A percentile compares a stretch with the other conserved stretches of the same genome.
Evolutionary conservation across 2,113 vertebrate genomes (phyloP).

Genomic region (Campylorhamphus procurvoides): DNA sequence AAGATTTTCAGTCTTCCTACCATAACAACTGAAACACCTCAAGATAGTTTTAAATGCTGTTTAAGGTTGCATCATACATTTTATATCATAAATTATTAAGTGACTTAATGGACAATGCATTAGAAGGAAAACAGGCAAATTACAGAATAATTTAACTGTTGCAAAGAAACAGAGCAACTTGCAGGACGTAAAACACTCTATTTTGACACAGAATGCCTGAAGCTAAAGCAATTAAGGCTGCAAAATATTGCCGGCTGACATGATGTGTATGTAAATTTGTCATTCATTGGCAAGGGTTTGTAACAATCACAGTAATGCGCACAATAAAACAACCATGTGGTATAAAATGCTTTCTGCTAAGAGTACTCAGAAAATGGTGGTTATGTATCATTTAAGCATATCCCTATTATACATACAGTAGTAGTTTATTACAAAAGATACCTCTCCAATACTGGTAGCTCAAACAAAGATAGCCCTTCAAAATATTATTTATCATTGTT

Average conservation of each 20-base stretch:
- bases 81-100: conserved; percentile 81
- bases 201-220: conserved; percentile 82
- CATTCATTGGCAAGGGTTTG: conserved; percentile 84
- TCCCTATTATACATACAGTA: conserved; percentile 48
- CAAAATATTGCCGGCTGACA: conserved; percentile 86
- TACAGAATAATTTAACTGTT: conserved; percentile 85
- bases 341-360: conserved; percentile 73
- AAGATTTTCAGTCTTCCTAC: conserved; percentile 27
- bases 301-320: conserved; percentile 76
- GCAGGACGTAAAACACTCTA: conserved; percentile 82
- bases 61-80: conserved; percentile 72
- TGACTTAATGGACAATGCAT: conserved; percentile 83
- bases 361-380: conserved; percentile 53
- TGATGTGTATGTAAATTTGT: conserved; percentile 88
- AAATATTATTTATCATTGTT: conserved; percentile 29
- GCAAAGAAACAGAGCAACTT: conserved; percentile 81
- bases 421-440: conserved; percentile 51
- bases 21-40: conserved; percentile 25
- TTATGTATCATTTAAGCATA: conserved; percentile 68
- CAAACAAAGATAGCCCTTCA: conserved; percentile 15
- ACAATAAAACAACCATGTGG: conserved; percentile 74
- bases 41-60: conserved; percentile 58
- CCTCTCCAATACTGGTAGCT: not conserved
- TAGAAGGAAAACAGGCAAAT: conserved; percentile 82
- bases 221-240: conserved; percentile 87